Evolutionary conservation across 2,888 invertebrate species (phyloP).

Genomic region (Mallateleia sp.): DNA sequence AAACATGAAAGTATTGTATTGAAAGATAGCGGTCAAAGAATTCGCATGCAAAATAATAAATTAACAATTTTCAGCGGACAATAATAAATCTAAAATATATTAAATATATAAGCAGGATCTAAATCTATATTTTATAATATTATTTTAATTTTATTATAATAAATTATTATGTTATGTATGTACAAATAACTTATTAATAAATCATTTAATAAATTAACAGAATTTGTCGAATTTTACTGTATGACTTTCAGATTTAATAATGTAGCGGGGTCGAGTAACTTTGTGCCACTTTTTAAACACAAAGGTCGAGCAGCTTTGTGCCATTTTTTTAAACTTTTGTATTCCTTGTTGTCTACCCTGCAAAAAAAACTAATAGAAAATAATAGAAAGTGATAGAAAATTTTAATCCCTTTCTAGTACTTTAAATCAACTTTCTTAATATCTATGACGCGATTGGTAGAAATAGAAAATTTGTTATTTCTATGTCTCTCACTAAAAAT

Average conservation of each 20-base stretch:
- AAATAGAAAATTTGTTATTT: no score
- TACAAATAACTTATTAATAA: background rate
- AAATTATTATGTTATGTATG: background rate
- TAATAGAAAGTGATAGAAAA: no score
- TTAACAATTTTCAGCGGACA: conserved; percentile 32
- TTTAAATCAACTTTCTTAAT: no score
- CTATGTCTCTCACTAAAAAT: no score
- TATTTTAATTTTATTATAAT: background rate
- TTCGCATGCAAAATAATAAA: conserved; percentile 63
- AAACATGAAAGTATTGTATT: conserved; percentile 48
- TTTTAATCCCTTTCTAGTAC: no score
- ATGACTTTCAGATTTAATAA: background rate
- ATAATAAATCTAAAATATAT: background rate
- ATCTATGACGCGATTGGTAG: no score
- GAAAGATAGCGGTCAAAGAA: conserved; percentile 30
- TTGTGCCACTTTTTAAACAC: no score
- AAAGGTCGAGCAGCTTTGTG: no score
- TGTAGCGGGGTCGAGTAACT: background rate
- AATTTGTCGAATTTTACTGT: background rate
- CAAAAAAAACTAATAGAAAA: no score
- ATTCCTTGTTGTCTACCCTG: no score
- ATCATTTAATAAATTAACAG: background rate
- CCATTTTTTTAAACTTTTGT: no score
- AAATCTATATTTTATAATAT: background rate
- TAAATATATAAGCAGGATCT: background rate